These are phyloP conservation scores for Cataglyphis cursor DNA, from an alignment of 2,888 invertebrate species.

Conservation along the genomic window DNA sequence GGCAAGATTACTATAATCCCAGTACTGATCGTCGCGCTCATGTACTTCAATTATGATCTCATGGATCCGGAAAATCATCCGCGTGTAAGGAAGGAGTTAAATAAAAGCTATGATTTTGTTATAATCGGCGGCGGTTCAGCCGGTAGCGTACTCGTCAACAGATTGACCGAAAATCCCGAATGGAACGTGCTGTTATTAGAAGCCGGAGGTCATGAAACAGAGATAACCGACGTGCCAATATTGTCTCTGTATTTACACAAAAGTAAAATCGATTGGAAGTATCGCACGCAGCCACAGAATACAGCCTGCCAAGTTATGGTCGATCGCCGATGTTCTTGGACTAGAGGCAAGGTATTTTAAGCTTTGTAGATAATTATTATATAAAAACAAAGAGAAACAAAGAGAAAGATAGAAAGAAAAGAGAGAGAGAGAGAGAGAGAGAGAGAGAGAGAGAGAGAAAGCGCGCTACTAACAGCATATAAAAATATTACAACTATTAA, in stretches of 20 bases:
- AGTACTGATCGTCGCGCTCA: slow-evolving; percentile 91
- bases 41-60: slow-evolving; percentile 94
- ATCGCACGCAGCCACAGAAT: slow-evolving; percentile 94
- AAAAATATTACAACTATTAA: too few species aligned
- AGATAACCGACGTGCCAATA: slow-evolving; percentile 94
- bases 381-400: not conserved
- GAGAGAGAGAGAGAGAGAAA: not conserved
- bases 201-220: slow-evolving; percentile 95
- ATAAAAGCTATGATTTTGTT: slow-evolving; percentile 93
- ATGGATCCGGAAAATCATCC: slow-evolving; percentile 95
- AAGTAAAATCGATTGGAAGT: slow-evolving; percentile 96
- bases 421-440: not conserved
- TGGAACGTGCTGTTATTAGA: slow-evolving; percentile 94
- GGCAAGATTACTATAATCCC: slow-evolving; percentile 91
- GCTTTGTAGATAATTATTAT: not conserved
- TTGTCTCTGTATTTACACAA: slow-evolving; percentile 96
- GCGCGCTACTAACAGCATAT: too few species aligned
- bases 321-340: slow-evolving; percentile 95
- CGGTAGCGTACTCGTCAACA: slow-evolving; percentile 93
- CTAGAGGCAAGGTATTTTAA: slow-evolving; percentile 91
- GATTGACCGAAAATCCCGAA: slow-evolving; percentile 92
- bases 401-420: not conserved
- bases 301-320: slow-evolving; percentile 95
- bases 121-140: slow-evolving; percentile 95
- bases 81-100: slow-evolving; percentile 89